Evolutionary conservation across 2,797 vertebrate species (phyloP).

Genomic region (Bufotes viridis): DNA sequence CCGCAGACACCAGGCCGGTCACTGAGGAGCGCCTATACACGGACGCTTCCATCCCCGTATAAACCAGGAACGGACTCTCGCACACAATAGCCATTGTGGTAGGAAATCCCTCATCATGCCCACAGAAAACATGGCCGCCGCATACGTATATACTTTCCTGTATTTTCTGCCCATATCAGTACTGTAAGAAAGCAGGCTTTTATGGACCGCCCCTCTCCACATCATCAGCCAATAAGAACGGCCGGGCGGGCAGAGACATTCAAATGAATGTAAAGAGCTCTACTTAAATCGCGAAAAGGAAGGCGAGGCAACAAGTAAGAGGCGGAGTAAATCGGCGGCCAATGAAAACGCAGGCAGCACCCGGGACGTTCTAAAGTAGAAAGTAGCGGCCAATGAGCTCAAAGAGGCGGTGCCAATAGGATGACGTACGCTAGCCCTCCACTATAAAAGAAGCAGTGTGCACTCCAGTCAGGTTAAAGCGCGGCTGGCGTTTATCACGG

Average conservation of each 20-base stretch:
- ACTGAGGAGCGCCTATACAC: background rate
- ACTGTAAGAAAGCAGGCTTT: constrained; percentile 15
- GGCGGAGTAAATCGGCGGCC: background rate
- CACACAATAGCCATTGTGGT: constrained; percentile 17
- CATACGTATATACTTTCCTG: constrained; percentile 5
- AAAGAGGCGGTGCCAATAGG: background rate
- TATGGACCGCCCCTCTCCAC: background rate
- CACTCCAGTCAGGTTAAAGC: constrained; percentile 24
- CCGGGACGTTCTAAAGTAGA: constrained; percentile 48
- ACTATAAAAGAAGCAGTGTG: constrained; percentile 14
- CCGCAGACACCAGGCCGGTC: background rate
- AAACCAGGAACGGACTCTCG: background rate
- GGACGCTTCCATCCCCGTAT: background rate
- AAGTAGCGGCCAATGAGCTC: background rate
- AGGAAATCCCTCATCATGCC: constrained; percentile 35
- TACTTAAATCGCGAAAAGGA: background rate
- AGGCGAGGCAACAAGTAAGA: background rate
- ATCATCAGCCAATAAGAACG: constrained; percentile 19
- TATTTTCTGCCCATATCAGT: constrained; percentile 27
- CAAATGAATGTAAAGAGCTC: constrained; percentile 8
- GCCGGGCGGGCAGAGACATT: constrained; percentile 24
- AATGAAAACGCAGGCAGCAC: constrained; percentile 5
- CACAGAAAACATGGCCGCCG: constrained; percentile 51
- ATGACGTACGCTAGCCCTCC: constrained; percentile 17
- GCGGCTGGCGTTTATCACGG: constrained; percentile 19